Percentiles rank a stretch among this genome's conserved stretches.
Evolutionary conservation across 2,888 invertebrate genomes (phyloP).

Genomic region (Miltochrista miniata): DNA sequence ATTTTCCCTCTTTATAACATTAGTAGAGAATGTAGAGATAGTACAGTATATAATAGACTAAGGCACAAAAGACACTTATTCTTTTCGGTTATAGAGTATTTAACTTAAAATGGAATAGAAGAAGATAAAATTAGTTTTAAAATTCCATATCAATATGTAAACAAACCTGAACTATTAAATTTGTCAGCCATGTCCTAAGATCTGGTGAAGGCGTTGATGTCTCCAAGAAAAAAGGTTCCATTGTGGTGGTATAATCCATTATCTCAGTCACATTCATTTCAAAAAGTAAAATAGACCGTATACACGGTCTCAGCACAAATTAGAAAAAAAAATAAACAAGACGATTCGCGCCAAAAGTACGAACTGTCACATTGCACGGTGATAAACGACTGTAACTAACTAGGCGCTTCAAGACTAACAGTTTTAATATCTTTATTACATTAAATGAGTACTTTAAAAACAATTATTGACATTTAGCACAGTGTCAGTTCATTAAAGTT

Average conservation of each 20-base stretch:
- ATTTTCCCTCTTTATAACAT: too few species aligned
- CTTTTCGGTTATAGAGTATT: too few species aligned
- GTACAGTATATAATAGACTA: too few species aligned
- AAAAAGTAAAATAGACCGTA: constrained; percentile 23
- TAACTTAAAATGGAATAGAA: too few species aligned
- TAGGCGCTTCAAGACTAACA: constrained; percentile 33
- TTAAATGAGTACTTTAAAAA: constrained; percentile 36
- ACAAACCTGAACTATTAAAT: constrained; percentile 66
- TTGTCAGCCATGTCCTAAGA: constrained; percentile 62
- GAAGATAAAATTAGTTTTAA: too few species aligned
- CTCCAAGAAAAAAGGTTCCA: constrained; percentile 33
- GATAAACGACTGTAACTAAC: constrained; percentile 26
- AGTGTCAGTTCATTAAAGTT: constrained; percentile 22
- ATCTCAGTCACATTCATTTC: constrained; percentile 54
- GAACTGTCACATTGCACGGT: constrained; percentile 47
- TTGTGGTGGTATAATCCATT: constrained; percentile 40
- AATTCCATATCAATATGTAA: constrained; percentile 8
- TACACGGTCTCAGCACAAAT: constrained; percentile 26
- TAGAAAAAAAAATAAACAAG: constrained; percentile 19
- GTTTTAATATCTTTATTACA: constrained; percentile 52
- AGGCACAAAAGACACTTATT: too few species aligned
- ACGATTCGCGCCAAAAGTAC: constrained; percentile 37
- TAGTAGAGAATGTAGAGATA: too few species aligned
- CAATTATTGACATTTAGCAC: constrained; percentile 29
- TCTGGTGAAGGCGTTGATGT: constrained; percentile 49